Evolutionary conservation across 2,797 vertebrate genomes (phyloP).

Genomic region (Hemitrygon akajei): DNA sequence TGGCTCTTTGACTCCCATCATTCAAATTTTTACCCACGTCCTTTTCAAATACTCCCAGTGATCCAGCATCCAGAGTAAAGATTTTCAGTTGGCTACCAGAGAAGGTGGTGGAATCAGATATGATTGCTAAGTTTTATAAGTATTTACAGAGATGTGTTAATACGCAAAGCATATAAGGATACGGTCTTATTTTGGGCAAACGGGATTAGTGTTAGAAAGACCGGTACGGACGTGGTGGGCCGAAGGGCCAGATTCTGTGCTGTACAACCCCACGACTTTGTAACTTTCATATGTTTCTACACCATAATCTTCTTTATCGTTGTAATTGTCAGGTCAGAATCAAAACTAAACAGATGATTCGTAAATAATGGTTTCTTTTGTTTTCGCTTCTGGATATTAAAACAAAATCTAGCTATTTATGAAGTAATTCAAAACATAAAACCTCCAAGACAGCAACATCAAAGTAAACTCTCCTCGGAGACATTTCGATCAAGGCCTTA

Average conservation of each 20-base stretch:
- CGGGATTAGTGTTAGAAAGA: no score
- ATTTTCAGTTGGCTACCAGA: no score
- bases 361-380: background rate
- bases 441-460: background rate
- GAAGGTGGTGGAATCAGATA: no score
- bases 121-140: no score
- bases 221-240: no score
- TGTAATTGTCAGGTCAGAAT: background rate
- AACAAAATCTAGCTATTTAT: background rate
- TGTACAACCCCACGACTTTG: background rate
- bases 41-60: no score
- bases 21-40: no score
- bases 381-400: background rate
- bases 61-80: no score
- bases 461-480: background rate
- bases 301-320: background rate
- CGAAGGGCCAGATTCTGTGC: no score
- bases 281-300: background rate
- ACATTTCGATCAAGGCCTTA: background rate
- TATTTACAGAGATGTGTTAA: no score
- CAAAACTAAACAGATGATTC: background rate
- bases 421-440: background rate
- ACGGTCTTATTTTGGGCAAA: no score
- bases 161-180: no score
- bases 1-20: background rate